A percentile compares a stretch with the other conserved stretches of the same genome.
Evolutionary conservation across 1,140 invertebrate genomes (phyloP).

Genomic region (Heliconius eleuchia): DNA sequence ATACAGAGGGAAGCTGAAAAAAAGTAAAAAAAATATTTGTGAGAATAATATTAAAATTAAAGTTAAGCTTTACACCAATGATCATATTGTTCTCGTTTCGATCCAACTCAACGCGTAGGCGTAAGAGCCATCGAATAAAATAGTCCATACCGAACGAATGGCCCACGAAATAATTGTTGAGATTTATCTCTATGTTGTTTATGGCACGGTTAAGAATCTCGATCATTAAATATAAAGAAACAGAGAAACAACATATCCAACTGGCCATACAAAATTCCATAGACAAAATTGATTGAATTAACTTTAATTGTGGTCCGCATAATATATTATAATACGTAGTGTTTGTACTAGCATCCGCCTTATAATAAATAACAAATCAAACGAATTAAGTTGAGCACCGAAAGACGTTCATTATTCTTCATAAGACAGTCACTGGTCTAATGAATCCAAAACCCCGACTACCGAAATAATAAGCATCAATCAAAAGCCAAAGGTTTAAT

Average conservation of each 20-base stretch:
- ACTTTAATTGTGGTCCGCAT: conserved; percentile 56
- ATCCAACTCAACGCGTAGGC: conserved; percentile 47
- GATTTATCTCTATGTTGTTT: conserved; percentile 62
- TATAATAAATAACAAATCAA: conserved; percentile 48
- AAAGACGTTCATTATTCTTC: conserved; percentile 73
- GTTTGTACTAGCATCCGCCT: conserved; percentile 47
- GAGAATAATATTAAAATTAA: conserved; percentile 26
- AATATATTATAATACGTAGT: conserved; percentile 61
- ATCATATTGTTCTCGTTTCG: conserved; percentile 34
- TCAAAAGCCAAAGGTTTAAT: conserved; percentile 74
- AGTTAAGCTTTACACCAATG: conserved; percentile 21
- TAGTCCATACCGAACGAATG: conserved; percentile 53
- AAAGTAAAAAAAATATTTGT: neutral
- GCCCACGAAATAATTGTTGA: conserved; percentile 62
- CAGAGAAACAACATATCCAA: conserved; percentile 41
- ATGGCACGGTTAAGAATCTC: conserved; percentile 49
- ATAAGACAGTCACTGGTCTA: conserved; percentile 73
- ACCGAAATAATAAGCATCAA: conserved; percentile 81
- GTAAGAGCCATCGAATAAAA: conserved; percentile 58
- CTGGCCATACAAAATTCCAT: conserved; percentile 44
- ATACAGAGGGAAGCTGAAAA: no score
- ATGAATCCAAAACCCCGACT: conserved; percentile 78
- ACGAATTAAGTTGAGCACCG: conserved; percentile 49
- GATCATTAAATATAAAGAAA: conserved; percentile 50
- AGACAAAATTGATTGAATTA: conserved; percentile 63